phyloP scores from a whole-genome alignment of 2,797 vertebrate genomes.

The Cynopterus sphinx region DNA sequence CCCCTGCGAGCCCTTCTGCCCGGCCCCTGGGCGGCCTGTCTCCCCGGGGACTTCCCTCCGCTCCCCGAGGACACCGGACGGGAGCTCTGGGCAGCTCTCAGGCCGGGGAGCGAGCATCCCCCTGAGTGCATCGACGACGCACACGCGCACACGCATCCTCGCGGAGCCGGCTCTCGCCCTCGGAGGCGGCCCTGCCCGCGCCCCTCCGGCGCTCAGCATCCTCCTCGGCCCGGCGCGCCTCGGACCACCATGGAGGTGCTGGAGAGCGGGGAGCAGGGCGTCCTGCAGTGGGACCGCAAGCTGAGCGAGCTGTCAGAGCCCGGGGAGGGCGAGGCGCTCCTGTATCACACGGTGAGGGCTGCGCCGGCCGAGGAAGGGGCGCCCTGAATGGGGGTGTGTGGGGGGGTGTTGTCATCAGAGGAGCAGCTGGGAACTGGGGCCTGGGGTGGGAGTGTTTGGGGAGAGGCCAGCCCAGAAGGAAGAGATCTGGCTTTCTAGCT shows the following conservation, averaged over 20 bases:
- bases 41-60: not conserved
- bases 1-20: not conserved
- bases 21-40: not conserved
- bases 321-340: constrained; percentile 90
- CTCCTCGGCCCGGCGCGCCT: constrained; percentile 50
- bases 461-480: not conserved
- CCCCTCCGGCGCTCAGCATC: constrained; percentile 41
- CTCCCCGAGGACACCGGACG: not conserved
- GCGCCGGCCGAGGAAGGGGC: not conserved
- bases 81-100: not conserved
- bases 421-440: not conserved
- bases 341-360: constrained; percentile 93
- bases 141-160: not conserved
- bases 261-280: constrained; percentile 89
- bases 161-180: not conserved
- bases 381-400: not conserved
- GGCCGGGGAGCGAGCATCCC: not conserved
- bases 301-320: constrained; percentile 96
- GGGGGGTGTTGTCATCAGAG: not conserved
- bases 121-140: not conserved
- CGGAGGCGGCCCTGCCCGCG: constrained; percentile 2
- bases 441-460: not conserved
- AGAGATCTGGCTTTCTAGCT: not conserved
- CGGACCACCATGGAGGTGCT: constrained; percentile 91
- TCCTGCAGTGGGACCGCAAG: constrained; percentile 95